These are phyloP conservation scores for Ploceus nigricollis DNA, from an alignment of 2,113 vertebrate species.

Conservation along the genomic window DNA sequence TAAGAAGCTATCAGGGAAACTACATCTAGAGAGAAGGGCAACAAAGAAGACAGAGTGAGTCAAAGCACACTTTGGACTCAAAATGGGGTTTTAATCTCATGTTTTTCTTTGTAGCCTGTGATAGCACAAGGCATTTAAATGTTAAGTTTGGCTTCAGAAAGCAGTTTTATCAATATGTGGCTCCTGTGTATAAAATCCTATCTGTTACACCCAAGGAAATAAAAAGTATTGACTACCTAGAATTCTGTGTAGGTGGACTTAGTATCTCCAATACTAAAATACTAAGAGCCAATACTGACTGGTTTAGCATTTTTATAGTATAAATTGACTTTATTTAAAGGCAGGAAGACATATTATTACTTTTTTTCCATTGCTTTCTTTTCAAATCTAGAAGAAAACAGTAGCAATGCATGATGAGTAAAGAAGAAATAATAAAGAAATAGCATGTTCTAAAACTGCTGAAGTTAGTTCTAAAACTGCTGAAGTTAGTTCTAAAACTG, in stretches of 20 bases:
- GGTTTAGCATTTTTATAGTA: not conserved
- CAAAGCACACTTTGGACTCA: not conserved
- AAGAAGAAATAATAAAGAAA: not conserved
- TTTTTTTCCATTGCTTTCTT: not conserved
- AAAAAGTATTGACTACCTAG: not conserved
- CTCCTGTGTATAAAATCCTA: not conserved
- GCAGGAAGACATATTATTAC: not conserved
- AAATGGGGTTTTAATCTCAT: fast-evolving
- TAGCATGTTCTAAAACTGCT: not conserved
- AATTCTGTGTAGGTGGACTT: not conserved
- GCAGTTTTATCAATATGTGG: not conserved
- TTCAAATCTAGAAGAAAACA: not conserved
- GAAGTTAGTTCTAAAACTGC: not conserved
- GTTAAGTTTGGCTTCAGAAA: not conserved
- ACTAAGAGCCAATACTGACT: not conserved
- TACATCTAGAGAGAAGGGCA: not conserved
- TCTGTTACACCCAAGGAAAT: not conserved
- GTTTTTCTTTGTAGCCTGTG: not conserved
- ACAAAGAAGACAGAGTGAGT: not conserved
- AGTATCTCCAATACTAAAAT: not conserved
- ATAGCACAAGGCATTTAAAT: not conserved
- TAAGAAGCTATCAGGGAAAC: not conserved
- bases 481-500: not conserved
- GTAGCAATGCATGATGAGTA: not conserved
- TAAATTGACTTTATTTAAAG: not conserved